phyloP scores from a whole-genome alignment of 2,797 vertebrate species.

The Xyrichtys novacula region DNA sequence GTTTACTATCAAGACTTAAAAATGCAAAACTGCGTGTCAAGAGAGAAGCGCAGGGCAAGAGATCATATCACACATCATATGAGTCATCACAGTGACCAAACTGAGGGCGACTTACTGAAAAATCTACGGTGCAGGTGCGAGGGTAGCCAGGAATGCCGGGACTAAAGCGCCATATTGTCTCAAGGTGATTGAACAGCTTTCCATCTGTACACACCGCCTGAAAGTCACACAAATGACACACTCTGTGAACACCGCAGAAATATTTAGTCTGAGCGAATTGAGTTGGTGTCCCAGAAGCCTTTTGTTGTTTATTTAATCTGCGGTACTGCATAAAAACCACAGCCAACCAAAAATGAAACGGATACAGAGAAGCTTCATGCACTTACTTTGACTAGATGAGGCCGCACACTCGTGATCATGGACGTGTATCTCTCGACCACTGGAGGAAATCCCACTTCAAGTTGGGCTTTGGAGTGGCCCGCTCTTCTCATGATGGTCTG shows the following conservation, averaged over 20 bases:
- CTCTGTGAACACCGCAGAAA: not conserved
- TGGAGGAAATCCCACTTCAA: slow-evolving; percentile 95
- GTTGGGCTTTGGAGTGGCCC: slow-evolving; percentile 91
- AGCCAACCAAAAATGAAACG: not conserved
- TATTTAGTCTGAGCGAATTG: not conserved
- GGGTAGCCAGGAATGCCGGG: slow-evolving; percentile 96
- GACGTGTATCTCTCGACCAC: slow-evolving; percentile 94
- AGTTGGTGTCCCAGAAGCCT: not conserved
- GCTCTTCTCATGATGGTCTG: slow-evolving; percentile 89
- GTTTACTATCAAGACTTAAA: too few species aligned
- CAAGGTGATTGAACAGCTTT: slow-evolving; percentile 96
- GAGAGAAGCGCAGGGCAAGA: too few species aligned
- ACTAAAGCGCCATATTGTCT: slow-evolving; percentile 96
- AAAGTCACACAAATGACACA: slow-evolving; percentile 12
- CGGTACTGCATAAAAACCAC: not conserved
- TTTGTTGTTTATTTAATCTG: not conserved
- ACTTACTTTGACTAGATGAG: slow-evolving; percentile 95
- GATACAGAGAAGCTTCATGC: not conserved
- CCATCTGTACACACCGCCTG: slow-evolving; percentile 95
- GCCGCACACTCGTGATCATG: slow-evolving; percentile 92
- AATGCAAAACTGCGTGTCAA: too few species aligned
- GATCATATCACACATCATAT: too few species aligned
- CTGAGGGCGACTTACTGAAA: slow-evolving; percentile 88
- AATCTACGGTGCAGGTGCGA: slow-evolving; percentile 96
- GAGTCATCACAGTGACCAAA: not conserved